phyloP scores from a whole-genome alignment of 1,140 invertebrate species.

The Liolophura sinensis region DNA sequence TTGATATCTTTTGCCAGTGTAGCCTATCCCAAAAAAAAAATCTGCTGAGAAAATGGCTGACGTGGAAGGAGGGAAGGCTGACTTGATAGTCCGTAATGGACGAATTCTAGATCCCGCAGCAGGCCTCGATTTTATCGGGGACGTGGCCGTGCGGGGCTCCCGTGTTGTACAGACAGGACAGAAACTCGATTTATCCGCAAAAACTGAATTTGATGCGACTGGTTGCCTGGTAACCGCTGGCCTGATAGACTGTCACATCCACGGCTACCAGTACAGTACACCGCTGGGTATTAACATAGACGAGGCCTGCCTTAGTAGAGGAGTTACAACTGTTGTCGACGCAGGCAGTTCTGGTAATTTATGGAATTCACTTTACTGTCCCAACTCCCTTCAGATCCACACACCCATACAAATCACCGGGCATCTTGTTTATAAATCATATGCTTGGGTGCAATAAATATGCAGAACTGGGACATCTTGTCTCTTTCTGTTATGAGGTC shows the following conservation, averaged over 20 bases:
- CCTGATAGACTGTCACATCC: conserved; percentile 51
- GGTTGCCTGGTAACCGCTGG: conserved; percentile 47
- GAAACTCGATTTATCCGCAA: conserved; percentile 16
- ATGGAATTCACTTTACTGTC: too few relatives aligned
- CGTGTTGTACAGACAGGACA: conserved; percentile 12
- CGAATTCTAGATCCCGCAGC: conserved; percentile 41
- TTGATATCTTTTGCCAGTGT: too few relatives aligned
- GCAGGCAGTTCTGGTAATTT: conserved; percentile 47
- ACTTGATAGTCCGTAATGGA: conserved; percentile 40
- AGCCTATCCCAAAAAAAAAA: neutral
- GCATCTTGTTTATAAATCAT: too few relatives aligned
- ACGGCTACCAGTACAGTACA: conserved; percentile 50
- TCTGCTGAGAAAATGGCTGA: conserved; percentile 10
- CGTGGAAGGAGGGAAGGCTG: conserved; percentile 3
- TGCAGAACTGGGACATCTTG: too few relatives aligned
- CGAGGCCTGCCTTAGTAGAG: conserved; percentile 36
- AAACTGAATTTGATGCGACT: conserved; percentile 31
- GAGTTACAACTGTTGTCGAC: conserved; percentile 50
- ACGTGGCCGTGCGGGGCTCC: conserved; percentile 20
- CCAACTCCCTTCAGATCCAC: too few relatives aligned
- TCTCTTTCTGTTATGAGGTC: too few relatives aligned
- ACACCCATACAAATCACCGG: too few relatives aligned
- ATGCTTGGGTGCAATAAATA: too few relatives aligned
- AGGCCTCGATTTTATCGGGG: conserved; percentile 28
- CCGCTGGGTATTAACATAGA: conserved; percentile 49